Evolutionary conservation across 1,140 invertebrate species (phyloP), one percentile per base, ranked within the genome.

Genomic region (Papilio helenus): DNA sequence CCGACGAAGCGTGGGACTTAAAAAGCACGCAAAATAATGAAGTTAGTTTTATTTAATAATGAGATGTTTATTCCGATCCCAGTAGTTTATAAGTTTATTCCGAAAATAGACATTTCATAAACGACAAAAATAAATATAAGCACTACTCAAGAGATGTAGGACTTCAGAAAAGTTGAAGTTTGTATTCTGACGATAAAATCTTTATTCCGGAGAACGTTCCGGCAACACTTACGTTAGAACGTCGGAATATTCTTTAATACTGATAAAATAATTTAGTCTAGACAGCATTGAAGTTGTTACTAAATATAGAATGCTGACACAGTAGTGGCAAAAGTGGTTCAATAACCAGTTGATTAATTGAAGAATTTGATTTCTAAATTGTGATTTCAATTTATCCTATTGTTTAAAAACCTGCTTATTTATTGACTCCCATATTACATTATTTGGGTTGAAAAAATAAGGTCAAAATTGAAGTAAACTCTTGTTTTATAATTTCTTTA

Each of bases 181-280:
- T 29, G 20, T 68, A 34, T 65, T 65, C 12, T 68, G 23, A 29
- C 12, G 61, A 68, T 68, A 34, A 68, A 68, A 68, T 68, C 14
- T 29, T 68, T 68, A 29, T 68, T 68, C 61, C 61, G 16, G 61
- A 1, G 61, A 68, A 68, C 1, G 1, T 68, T 68, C 61, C 26
- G 61, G 61, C 61, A 68, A 34, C 20, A 68, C 26, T 26, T 26
- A 61, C 23, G 23, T 29, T 14, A 68, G 61, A 26, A 18, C 26
- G 61, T 16, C 14, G 61, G 26, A 29, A 68, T 68, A 68, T 68
- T 68, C 61, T 68, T 29, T 18, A 68, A 26, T 68, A 29, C 61
- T 68, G 61, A 68, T 68, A 68, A 68, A 68, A 65, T 29, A 68
- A 68, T 68, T 18, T 29, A 68, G 61, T 68, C 61, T 68, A 68